phyloP scores from a whole-genome alignment of 2,113 vertebrate genomes.

The Etia nguti region DNA sequence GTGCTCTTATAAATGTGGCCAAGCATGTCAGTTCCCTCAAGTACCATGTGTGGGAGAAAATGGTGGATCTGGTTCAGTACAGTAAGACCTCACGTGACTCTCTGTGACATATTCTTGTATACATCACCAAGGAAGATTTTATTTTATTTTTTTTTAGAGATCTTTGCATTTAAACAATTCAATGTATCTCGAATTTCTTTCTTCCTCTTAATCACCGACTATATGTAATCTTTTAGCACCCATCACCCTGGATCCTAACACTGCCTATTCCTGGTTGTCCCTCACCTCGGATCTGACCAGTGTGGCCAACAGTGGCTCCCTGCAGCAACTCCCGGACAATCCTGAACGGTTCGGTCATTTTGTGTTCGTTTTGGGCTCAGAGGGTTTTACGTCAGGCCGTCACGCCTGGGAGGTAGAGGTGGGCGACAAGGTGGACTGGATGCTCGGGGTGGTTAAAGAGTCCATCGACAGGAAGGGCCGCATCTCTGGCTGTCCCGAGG shows the following conservation, averaged over 20 bases:
- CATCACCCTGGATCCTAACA: slow-evolving; percentile 76
- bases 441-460: slow-evolving; percentile 71
- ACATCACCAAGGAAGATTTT: neutral
- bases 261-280: slow-evolving; percentile 71
- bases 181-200: neutral
- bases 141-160: neutral
- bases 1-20: slow-evolving; percentile 68
- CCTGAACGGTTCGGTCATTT: slow-evolving; percentile 75
- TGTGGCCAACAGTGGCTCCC: slow-evolving; percentile 65
- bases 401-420: slow-evolving; percentile 79
- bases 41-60: slow-evolving; percentile 75
- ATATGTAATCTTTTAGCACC: slow-evolving; percentile 55
- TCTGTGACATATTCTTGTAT: neutral
- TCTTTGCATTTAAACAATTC: neutral
- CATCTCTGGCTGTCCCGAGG: slow-evolving; percentile 70
- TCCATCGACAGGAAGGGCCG: slow-evolving; percentile 73
- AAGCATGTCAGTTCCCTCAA: slow-evolving; percentile 71
- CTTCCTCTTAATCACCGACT: neutral
- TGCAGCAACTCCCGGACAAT: slow-evolving; percentile 69
- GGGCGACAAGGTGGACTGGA: slow-evolving; percentile 72
- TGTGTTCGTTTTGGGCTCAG: slow-evolving; percentile 72
- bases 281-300: slow-evolving; percentile 65
- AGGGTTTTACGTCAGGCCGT: slow-evolving; percentile 69
- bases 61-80: slow-evolving; percentile 68
- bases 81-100: slow-evolving; percentile 53